Base-by-base conservation (phyloP, 2,888 invertebrate genomes). In the Portevinia maculata region DNA sequence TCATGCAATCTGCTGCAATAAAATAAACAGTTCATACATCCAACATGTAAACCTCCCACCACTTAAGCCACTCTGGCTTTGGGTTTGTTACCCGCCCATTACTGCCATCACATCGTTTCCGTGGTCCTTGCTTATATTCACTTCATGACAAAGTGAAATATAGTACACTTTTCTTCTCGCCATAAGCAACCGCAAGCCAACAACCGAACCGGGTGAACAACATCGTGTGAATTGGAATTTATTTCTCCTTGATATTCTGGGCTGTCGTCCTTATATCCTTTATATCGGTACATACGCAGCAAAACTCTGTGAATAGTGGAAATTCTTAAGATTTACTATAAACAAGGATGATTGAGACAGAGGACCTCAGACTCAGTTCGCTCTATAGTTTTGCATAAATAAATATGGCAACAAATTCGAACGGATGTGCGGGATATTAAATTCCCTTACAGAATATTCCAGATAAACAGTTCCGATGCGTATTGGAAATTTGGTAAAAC, bases 191-290 rank as follows among this genome's bases (percentile, higher is more conserved):
- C 32, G 28, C 55, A 30, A 48, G 52, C 57, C 48, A 67, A 60
- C 28, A 64, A 69, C 28, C 30, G 37, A 48, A 55, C 37, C 13
- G 13, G 28, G 44, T 50, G 46, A 39, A 44, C 67, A 52, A 44
- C 53, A 59, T 69, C 75, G 76, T 81, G 81, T 81, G 81, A 81
- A 81, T 81, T 76, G 76, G 76, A 76, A 81, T 81, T 81, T 81
- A 81, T 81, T 70, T 65, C 59, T 62, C 30, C 55, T 79, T 75
- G 79, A 79, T 79, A 79, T 59, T 70, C 70, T 65, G 57, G 70
- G 55, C 52, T 75, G 59, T 60, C 81, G 69, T 71, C 57, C 64
- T 67, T 52, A 34, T 34, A 4, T 24, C 21, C 9, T 15, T 28
- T 30, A 9, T 19, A 17, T 19, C 8, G 21, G 30, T 32, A 24